Base-by-base conservation (phyloP, 2,113 vertebrate species). In the Coturnix japonica region DNA sequence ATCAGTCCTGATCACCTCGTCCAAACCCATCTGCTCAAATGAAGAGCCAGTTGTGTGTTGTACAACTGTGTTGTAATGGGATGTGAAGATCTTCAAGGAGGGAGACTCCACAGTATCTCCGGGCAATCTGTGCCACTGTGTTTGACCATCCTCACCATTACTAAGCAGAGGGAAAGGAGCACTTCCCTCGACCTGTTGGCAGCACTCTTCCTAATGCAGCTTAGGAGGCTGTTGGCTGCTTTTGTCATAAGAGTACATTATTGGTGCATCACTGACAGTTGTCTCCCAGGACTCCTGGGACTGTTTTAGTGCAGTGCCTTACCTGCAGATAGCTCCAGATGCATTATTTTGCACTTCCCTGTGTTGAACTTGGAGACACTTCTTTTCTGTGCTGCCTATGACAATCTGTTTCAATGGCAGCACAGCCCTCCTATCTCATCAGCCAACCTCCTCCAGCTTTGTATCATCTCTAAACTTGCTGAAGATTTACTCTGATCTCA, bases 31-130 rank as follows among this genome's bases (percentile, higher is more conserved):
- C 33, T 70, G 60, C 35, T 53, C 26, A 73, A 65, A 28, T 13
- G 39, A 41, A 66, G 6, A 77, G 37, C 5, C 7, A 37, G 13
- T 0, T 70, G 23, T 23, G 7, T n/a, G n/a, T n/a, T n/a, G n/a
- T 0, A 67, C 31, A 11, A 26, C 6, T 0, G 0, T 3, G 22
- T 43, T 44, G 39, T 57, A 19, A 6, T n/a, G 12, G 31, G 9
- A 39, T 86, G 31, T 74, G 1, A 72, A 2, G 33, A 53, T 28
- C 10, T 73, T n/a, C 46, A 79, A 44, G 33, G 7, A 82, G 54
- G 7, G 1, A 76, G 25, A 18, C 28, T 35, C 47, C 8, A 73
- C 20, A 12, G 61, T 16, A 14, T 33, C 63, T 64, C 18, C 31
- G 4, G 19, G 33, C 19, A 73, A 65, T 39, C 17, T 31, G 46